Base-by-base conservation (phyloP, 2,113 vertebrate genomes). In the Ibidorhyncha struthersii region DNA sequence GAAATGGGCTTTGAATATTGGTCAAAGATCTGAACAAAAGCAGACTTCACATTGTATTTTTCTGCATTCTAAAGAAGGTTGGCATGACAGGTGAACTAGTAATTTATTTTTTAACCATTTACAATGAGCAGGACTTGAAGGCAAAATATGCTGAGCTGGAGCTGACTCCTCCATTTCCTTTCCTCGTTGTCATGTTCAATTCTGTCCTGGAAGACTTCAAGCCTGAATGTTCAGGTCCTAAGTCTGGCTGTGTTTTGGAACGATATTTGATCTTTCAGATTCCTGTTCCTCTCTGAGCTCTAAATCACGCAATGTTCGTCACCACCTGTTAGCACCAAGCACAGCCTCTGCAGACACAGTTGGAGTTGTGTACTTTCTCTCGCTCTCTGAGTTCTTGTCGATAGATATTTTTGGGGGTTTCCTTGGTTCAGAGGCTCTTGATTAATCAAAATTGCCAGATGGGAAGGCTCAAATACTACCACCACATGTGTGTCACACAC, bases 261-360 rank as follows among this genome's bases (percentile, higher is more conserved):
- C 0, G 95, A 95, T 30, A 97, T 83, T 94, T 96, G 92, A 97
- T 96, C 94, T 92, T 96, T 87, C 81, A 56, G 81, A 92, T 94
- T 97, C 94, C 81, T 34, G 6, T 83, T 92, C 40, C 47, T 3
- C 38, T 90, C 40, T 72, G 32, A 80, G 85, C 73, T 88, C 83
- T 94, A 78, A 93, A 78, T 69, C 92, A 91, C 2, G 9, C 41
- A 7, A 32, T n/a, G 72, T 80, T 85, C 62, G 0, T 93, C 89
- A 63, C 85, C 71, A 92, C 67, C 94, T 86, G 77, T 93, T 96
- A 97, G 93, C 73, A 87, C 87, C 81, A 94, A 96, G 91, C 70
- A 89, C 83, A 92, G 89, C 73, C 95, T 85, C 86, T 85, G 69
- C 81, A 45, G 89, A 79, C 92, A 86, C 94, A 92, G 90, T 94